Evolutionary conservation across 2,888 invertebrate species (phyloP), one percentile per base, ranked within the genome.

Genomic region (Cephus spinipes): DNA sequence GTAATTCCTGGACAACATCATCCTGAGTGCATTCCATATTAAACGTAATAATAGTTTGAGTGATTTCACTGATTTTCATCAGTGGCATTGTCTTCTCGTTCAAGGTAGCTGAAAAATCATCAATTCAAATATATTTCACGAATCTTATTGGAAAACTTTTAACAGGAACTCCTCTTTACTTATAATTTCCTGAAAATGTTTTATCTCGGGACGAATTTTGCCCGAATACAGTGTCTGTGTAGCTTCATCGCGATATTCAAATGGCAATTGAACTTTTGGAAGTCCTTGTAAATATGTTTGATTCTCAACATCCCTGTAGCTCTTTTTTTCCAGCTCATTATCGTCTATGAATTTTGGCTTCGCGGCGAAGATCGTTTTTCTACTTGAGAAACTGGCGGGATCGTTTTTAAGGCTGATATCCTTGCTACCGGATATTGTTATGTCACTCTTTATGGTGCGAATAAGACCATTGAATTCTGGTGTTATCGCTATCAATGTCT

Each of bases 171-270:
- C 9, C 9, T 55, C 55, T 23, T 23, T 55, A 88, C 88, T 82
- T 78, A 88, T 83, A 23, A 87, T 83, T 33, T 85, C 81, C 55
- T 81, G 76, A 32, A 80, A 82, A 55, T 82, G 79, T 40, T 80
- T 74, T 12, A 80, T 31, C 9, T 83, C 77, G 0, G 81, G 82
- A 40, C 78, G 82, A 11, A 81, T 81, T 11, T 77, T 71, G n/a
- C 84, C 83, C 82, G 85, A 86, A n/a, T 86, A 88, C 73, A 87
- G 80, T 0, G 88, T 88, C 76, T 88, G 88, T 12, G 82, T 84
- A 2, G 84, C 85, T 79, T 86, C 85, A 33, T 88, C 85, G 12
- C 71, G 78, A 34, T 82, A 82, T 71, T 80, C 76, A 0, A 80
- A 33, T 4, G 85, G 84, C 74, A 87, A 83, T 1, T 80, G 75